These are phyloP conservation scores for Noctuana brunneofusca DNA, from an alignment of 2,888 invertebrate genomes.

Conservation along the genomic window DNA sequence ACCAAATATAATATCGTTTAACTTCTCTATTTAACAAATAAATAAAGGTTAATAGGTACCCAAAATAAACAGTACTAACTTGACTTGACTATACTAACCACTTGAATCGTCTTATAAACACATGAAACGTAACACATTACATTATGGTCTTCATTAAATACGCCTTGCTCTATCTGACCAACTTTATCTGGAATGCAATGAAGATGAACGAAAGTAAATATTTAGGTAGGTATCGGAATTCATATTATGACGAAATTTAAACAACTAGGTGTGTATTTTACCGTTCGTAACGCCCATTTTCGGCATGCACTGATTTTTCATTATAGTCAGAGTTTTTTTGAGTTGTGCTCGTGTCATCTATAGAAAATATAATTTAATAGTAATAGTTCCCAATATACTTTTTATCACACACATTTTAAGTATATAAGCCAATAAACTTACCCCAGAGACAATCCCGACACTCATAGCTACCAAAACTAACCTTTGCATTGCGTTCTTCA, in stretches of 20 bases:
- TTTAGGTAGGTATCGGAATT: no score
- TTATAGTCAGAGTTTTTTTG: conserved; percentile 80
- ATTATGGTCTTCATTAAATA: conserved; percentile 59
- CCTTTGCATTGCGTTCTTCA: background rate
- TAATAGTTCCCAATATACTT: background rate
- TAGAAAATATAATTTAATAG: background rate
- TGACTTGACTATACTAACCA: conserved; percentile 50
- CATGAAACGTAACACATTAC: conserved; percentile 70
- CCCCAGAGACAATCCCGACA: conserved; percentile 18
- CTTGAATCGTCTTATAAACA: conserved; percentile 61
- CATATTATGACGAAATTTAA: background rate
- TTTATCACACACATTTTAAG: background rate
- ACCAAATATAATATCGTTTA: no score
- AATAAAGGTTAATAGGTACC: no score
- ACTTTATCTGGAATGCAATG: conserved; percentile 53
- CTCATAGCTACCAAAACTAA: conserved; percentile 14
- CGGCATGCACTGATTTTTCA: conserved; percentile 84
- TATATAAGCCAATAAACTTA: conserved; percentile 9
- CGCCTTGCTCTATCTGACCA: conserved; percentile 64
- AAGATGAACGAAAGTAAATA: background rate
- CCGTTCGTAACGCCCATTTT: conserved; percentile 82
- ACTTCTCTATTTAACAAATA: no score
- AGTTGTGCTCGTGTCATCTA: conserved; percentile 82
- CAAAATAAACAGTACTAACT: background rate
- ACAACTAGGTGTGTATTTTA: no score